Conservation (phyloP, 1,140 invertebrate genomes). For the Zaprionus ghesquierei region DNA sequence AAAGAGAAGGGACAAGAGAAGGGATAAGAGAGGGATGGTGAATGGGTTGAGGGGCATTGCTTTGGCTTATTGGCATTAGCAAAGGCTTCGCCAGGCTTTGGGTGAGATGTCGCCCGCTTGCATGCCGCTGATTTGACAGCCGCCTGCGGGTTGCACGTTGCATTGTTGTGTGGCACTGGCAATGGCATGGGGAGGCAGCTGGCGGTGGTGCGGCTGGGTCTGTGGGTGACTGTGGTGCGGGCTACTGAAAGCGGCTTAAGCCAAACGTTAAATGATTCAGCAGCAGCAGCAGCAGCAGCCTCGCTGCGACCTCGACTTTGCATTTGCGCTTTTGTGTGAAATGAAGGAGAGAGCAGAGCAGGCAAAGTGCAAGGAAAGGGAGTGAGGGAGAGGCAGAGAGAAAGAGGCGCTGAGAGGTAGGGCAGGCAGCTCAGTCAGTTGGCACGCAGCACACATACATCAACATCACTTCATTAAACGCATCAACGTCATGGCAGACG, state of each 20-base stretch:
- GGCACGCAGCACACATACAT: conserved; percentile 16
- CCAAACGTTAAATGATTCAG: conserved; percentile 35
- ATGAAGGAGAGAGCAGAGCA: too few relatives aligned
- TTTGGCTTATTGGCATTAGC: conserved; percentile 63
- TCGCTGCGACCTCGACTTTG: conserved; percentile 9
- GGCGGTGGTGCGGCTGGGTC: background rate
- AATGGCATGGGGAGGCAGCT: background rate
- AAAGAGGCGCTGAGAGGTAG: background rate
- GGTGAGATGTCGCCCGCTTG: conserved; percentile 19
- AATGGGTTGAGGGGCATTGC: conserved; percentile 1
- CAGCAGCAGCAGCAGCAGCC: conserved; percentile 6
- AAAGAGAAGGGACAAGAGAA: background rate
- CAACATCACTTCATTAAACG: conserved; percentile 70
- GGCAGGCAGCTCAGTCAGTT: background rate
- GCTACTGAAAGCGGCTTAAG: conserved; percentile 33
- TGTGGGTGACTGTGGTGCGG: conserved; percentile 6
- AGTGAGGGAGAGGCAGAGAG: background rate
- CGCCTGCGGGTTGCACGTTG: conserved; percentile 26
- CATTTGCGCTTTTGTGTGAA: background rate
- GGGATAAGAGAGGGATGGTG: background rate
- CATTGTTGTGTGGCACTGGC: background rate
- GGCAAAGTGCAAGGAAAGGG: background rate
- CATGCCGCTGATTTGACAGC: conserved; percentile 42
- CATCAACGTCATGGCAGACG: conserved; percentile 55
- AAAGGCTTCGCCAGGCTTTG: conserved; percentile 46